Base-by-base conservation (phyloP, 2,113 vertebrate genomes). In the Dipodomys spectabilis region DNA sequence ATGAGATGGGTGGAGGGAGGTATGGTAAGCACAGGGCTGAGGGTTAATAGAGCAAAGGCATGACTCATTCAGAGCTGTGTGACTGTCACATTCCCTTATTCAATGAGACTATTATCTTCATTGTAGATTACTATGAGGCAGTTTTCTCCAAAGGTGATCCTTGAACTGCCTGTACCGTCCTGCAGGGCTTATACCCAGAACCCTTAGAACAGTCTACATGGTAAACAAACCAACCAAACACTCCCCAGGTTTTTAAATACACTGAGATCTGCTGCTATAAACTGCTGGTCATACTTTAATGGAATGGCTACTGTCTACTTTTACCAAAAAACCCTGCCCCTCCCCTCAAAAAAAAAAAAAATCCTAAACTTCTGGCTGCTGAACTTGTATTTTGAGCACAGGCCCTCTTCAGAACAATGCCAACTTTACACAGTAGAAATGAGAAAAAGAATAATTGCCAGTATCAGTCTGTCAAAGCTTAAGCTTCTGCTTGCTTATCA, bases 401-500 rank as follows among this genome's bases (percentile, higher is more conserved):
- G 77, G 28, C 49, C 75, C 69, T 69, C 67, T 89, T 2, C 25
- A 90, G 90, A 93, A 45, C 18, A 23, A 73, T 3, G 69, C 5
- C 73, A 73, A 49, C 57, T 68, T 27, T 65, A 49, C 25, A 65
- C 10, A 75, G 68, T 45, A 72, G 30, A 82, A 65, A 90, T 74
- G 25, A 45, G 83, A 28, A 28, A 2, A 60, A 73, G 65, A 64
- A 18, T 23, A 44, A 80, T 35, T 57, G 78, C 84, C 19, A 62
- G 16, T 15, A 64, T 60, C 71, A 64, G 32, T n/a, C 87, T 32
- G 28, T 32, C 67, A 45, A 45, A 90, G 82, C 49, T 45, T 65
- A 57, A 87, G 82, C 49, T 45, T 45, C 32, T 32, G n/a, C 23
- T 82, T 91, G 53, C 53, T 90, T 83, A 84, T 84, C 44, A 72